A percentile compares a stretch with the other conserved stretches of the same genome.
Conservation (phyloP, 2,797 vertebrate genomes). For the Melanitta fusca region DNA sequence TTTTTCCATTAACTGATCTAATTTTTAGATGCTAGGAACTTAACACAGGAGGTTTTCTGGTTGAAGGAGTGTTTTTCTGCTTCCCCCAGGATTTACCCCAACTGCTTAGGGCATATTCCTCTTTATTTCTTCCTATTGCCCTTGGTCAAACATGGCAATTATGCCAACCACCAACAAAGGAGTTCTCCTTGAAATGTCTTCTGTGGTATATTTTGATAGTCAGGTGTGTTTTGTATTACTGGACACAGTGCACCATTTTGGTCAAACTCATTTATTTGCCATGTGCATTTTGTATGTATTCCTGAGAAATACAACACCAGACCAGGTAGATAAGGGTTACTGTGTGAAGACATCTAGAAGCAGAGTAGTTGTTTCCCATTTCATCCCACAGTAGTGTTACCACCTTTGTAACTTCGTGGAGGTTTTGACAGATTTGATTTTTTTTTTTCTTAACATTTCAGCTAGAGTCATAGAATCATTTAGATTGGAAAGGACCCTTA, state of each 20-base stretch:
- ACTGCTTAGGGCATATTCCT: not conserved
- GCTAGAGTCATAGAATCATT: no score
- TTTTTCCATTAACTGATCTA: not conserved
- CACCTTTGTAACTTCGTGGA: not conserved
- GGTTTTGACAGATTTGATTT: not conserved
- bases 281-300: not conserved
- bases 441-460: not conserved
- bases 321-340: not conserved
- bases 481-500: not conserved
- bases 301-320: not conserved
- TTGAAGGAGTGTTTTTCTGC: rapidly evolving
- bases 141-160: not conserved
- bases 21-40: not conserved
- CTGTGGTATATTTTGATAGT: not conserved
- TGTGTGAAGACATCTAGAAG: not conserved
- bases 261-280: not conserved
- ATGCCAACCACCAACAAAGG: not conserved
- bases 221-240: not conserved
- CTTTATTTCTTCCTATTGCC: not conserved
- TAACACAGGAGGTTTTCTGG: not conserved
- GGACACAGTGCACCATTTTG: not conserved
- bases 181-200: not conserved
- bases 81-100: not conserved
- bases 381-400: not conserved
- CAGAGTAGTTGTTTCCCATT: not conserved